These are phyloP conservation scores for Agrotis ipsilon DNA, from an alignment of 2,888 invertebrate genomes.

Conservation along the genomic window DNA sequence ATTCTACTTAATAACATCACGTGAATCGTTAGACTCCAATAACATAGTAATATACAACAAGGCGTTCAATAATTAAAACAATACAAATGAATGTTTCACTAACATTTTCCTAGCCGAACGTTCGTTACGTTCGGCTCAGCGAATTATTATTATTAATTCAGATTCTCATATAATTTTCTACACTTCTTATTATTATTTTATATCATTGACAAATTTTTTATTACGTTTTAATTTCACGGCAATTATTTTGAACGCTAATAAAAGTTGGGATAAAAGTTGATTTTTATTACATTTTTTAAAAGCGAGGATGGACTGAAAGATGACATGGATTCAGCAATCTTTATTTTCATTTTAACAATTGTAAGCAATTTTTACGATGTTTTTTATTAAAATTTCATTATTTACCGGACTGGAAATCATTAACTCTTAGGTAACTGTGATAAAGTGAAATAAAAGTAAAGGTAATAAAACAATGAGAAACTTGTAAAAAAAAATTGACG, in stretches of 20 bases:
- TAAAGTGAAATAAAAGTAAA: not conserved
- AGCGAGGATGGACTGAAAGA: slow-evolving; percentile 40
- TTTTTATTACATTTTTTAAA: slow-evolving; percentile 25
- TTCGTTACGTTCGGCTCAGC: too few species aligned
- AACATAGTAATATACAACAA: slow-evolving; percentile 10
- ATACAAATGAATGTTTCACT: slow-evolving; percentile 16
- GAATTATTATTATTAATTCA: not conserved
- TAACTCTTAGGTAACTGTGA: not conserved
- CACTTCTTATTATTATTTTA: slow-evolving; percentile 23
- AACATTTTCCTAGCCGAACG: slow-evolving; percentile 9
- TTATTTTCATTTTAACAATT: slow-evolving; percentile 40
- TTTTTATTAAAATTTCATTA: slow-evolving; percentile 4
- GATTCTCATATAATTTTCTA: slow-evolving; percentile 7
- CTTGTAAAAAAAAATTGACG: not conserved
- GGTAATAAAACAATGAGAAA: not conserved
- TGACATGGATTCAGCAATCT: slow-evolving; percentile 52
- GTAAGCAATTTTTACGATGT: slow-evolving; percentile 29
- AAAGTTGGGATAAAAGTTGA: slow-evolving; percentile 2
- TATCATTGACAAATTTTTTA: slow-evolving; percentile 38
- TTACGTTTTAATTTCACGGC: slow-evolving; percentile 54
- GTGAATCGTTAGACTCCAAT: slow-evolving; percentile 12
- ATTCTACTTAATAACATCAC: slow-evolving; percentile 6
- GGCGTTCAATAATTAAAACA: slow-evolving; percentile 12
- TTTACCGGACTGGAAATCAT: not conserved
- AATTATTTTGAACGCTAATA: slow-evolving; percentile 45